Evolutionary conservation across 2,888 invertebrate genomes (phyloP).

Genomic region (Leistus spinibarbis): DNA sequence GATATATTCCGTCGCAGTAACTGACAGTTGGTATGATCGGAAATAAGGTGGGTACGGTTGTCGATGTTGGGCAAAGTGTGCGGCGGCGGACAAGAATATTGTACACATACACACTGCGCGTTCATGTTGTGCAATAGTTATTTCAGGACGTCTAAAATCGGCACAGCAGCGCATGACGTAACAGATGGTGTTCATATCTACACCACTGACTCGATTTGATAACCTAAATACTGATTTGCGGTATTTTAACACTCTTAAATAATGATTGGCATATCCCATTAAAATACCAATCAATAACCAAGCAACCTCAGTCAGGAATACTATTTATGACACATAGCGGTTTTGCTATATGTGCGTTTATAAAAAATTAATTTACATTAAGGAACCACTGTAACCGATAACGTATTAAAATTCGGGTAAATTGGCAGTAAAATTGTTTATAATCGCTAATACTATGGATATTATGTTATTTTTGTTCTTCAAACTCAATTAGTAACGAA

Average conservation of each 20-base stretch:
- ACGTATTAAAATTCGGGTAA: too few relatives aligned
- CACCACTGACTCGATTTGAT: not conserved
- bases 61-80: not conserved
- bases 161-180: slow-evolving; percentile 29
- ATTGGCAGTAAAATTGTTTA: too few relatives aligned
- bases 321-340: not conserved
- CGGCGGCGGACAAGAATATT: not conserved
- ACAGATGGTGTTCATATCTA: not conserved
- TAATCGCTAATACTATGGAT: too few relatives aligned
- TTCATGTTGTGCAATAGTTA: slow-evolving; percentile 42
- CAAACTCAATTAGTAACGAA: too few relatives aligned
- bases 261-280: not conserved
- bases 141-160: slow-evolving; percentile 42
- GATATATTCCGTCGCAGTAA: not conserved
- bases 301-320: not conserved
- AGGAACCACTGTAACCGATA: too few relatives aligned
- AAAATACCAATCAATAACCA: not conserved
- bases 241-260: not conserved
- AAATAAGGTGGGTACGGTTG: slow-evolving; percentile 9
- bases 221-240: not conserved
- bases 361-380: too few relatives aligned
- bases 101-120: slow-evolving; percentile 31
- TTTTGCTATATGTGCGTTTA: not conserved
- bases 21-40: not conserved
- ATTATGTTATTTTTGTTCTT: too few relatives aligned